A percentile compares a stretch with the other conserved stretches of the same genome.
phyloP scores from a whole-genome alignment of 2,113 vertebrate species.

The Pluvialis apricaria region DNA sequence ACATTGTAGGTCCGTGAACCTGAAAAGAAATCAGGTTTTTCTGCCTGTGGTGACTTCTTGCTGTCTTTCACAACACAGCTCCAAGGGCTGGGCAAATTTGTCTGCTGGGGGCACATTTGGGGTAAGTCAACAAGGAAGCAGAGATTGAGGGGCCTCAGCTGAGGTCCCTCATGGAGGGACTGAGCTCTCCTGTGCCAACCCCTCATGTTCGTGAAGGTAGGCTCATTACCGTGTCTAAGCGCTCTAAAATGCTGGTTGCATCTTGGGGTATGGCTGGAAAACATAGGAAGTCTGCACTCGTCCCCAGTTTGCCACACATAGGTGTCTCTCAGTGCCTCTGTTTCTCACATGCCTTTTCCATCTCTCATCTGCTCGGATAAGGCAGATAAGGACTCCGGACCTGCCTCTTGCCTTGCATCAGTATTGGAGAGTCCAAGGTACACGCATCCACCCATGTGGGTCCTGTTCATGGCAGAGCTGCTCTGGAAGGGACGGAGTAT shows the following conservation, averaged over 20 bases:
- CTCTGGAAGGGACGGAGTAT: not conserved
- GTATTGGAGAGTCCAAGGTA: not conserved
- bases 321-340: not conserved
- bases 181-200: not conserved
- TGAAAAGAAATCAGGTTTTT: not conserved
- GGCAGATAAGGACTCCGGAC: not conserved
- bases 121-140: not conserved
- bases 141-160: not conserved
- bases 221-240: not conserved
- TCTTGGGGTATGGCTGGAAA: not conserved
- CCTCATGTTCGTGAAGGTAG: not conserved
- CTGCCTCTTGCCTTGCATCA: not conserved
- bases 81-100: not conserved
- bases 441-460: fast-evolving
- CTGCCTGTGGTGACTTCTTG: not conserved
- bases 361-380: not conserved
- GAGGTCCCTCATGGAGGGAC: not conserved
- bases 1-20: not conserved
- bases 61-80: not conserved
- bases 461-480: not conserved
- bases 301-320: not conserved
- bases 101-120: not conserved
- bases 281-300: not conserved
- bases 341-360: not conserved
- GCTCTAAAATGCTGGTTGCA: not conserved